Base-by-base conservation (phyloP, 2,888 invertebrate genomes). In the Hyalella azteca region DNA sequence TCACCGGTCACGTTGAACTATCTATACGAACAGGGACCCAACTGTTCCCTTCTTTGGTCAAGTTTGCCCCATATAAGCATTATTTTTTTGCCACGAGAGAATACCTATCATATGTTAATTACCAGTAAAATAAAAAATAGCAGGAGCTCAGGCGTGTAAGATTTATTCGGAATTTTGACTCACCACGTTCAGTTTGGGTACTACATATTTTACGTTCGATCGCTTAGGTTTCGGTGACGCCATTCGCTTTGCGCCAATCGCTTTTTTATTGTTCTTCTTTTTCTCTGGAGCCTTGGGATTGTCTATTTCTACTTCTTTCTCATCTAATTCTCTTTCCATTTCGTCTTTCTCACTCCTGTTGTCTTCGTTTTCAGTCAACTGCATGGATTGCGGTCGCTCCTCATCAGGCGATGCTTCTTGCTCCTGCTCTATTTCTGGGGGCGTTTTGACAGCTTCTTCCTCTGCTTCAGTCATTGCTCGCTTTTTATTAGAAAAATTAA, bases 131-230 rank as follows among this genome's bases (percentile, higher is more conserved):
- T n/a, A n/a, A n/a, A n/a, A n/a, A n/a, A n/a, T n/a, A n/a, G n/a
- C n/a, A n/a, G n/a, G n/a, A n/a, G n/a, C n/a, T n/a, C n/a, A n/a
- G n/a, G n/a, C n/a, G n/a, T n/a, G n/a, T n/a, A n/a, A n/a, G n/a
- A n/a, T n/a, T n/a, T n/a, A n/a, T n/a, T n/a, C n/a, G n/a, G n/a
- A n/a, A n/a, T n/a, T n/a, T n/a, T 66, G 19, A 66, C 66, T 66
- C 66, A 66, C 66, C 66, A 66, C 66, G 19, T 66, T 66, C 15
- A 66, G 39, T 36, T 66, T 66, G 36, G 66, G 66, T 36, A 66
- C 29, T 0, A 66, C 66, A 66, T 66, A 36, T 66, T 66, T 66
- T 13, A 39, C 32, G 13, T n/a, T 66, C 19, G 11, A n/a, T 66
- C 66, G 22, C 39, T 66, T 66, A 36, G 66, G 66, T 66, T 36